Base-by-base conservation (phyloP, 2,113 vertebrate species). In the Cephalopholis sonnerati region DNA sequence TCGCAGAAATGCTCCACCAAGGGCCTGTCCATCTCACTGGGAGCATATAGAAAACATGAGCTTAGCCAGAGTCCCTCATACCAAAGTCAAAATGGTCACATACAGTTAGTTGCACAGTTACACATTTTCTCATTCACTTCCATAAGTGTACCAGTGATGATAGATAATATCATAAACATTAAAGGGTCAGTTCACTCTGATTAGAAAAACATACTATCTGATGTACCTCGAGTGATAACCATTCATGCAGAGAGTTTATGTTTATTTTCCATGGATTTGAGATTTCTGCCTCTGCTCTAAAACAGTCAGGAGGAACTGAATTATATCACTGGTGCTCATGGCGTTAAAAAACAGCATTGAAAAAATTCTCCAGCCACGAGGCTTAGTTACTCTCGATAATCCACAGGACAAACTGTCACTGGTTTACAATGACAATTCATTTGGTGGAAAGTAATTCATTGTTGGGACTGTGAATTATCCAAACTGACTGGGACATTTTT, bases 1-100 rank as follows among this genome's bases (percentile, higher is more conserved):
- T 64, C 53, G 36, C 36, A 57, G 48, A 73, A 54, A 86, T 20
- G 13, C 77, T 85, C 24, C 27, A 58, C 57, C 65, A 58, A 67
- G 69, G 62, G 18, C 44, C 66, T 39, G 77, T 75, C 64, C 54
- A 32, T 66, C 81, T 83, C 54, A 27, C 44, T 7, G 7, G 59
- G 61, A 66, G 55, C 25, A 12, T 64, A 25, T 12, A 65, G 69
- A 39, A 69, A 63, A 55, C 22, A 41, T 59, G 13, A 41, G 25
- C n/a, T 41, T 22, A 44, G 46, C 32, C 81, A 54, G 48, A 68
- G 74, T 71, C 51, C 25, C 20, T 74, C 44, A 2, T 36, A 32
- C 51, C 41, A n/a, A 46, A 53, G 9, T 32, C 55, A 1, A 12
- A 74, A 36, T 7, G n/a, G n/a, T 66, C 54, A 39, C 57, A 55